Evolutionary conservation across 1,140 invertebrate species (phyloP).

Genomic region (Lepidurus arcticus): DNA sequence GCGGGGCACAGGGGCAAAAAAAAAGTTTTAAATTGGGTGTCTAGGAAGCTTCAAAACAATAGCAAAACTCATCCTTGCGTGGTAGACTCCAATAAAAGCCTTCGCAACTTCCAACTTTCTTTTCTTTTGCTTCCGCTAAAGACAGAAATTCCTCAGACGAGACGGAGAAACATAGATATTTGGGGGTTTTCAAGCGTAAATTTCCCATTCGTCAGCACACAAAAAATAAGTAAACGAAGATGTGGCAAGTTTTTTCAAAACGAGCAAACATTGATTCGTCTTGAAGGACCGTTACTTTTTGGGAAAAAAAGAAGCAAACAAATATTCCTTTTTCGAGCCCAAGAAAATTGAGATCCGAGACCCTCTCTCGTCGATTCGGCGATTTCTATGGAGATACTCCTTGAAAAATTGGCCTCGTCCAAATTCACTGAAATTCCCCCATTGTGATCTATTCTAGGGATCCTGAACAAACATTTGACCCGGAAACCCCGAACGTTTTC

Average conservation of each 20-base stretch:
- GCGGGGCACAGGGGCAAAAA: background rate
- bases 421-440: background rate
- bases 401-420: background rate
- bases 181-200: constrained; percentile 11
- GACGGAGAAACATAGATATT: background rate
- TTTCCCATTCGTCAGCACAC: background rate
- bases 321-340: background rate
- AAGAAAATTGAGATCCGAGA: background rate
- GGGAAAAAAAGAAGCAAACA: background rate
- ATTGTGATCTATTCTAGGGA: background rate
- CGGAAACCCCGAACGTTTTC: too few relatives aligned
- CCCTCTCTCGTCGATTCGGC: background rate
- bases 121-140: background rate
- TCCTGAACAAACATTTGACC: too few relatives aligned
- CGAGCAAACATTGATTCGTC: background rate
- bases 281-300: background rate
- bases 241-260: background rate
- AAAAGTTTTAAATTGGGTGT: background rate
- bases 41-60: constrained; percentile 19
- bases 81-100: constrained; percentile 12
- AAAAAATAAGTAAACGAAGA: background rate
- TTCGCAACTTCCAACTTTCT: background rate
- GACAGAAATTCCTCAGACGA: background rate
- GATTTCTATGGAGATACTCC: background rate
- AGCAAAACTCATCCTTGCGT: background rate